These are phyloP conservation scores for Gerris lacustris DNA, from an alignment of 2,888 invertebrate genomes.

Conservation along the genomic window DNA sequence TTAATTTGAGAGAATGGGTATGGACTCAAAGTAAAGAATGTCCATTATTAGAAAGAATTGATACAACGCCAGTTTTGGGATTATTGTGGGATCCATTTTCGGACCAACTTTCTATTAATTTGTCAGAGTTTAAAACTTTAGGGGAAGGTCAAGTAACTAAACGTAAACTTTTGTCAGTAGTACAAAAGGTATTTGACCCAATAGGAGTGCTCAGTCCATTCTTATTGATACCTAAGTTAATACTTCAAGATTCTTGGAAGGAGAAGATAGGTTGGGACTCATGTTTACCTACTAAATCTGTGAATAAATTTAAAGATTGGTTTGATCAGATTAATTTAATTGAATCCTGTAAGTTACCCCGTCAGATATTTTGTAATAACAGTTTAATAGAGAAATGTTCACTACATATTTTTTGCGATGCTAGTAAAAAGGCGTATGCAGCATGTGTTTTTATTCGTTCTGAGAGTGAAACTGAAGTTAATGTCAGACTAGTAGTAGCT, in stretches of 20 bases:
- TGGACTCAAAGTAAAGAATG: not conserved
- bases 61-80: not conserved
- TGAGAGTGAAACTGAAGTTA: too few relatives aligned
- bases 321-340: too few relatives aligned
- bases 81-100: not conserved
- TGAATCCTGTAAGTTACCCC: too few relatives aligned
- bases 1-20: constrained; percentile 17
- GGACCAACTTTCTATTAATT: not conserved
- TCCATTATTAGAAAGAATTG: not conserved
- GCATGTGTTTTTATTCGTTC: constrained; percentile 16
- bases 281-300: not conserved
- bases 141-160: not conserved
- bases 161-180: constrained; percentile 10
- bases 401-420: too few relatives aligned
- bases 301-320: constrained; percentile 18
- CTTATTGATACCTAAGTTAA: constrained; percentile 13
- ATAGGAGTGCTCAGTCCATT: constrained; percentile 6
- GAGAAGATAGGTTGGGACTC: constrained; percentile 14
- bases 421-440: constrained; percentile 17
- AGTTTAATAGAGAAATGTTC: too few relatives aligned
- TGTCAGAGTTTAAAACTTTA: constrained; percentile 11
- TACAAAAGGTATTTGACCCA: constrained; percentile 14
- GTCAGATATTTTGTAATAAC: too few relatives aligned
- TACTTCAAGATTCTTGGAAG: constrained; percentile 18
- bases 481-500: not conserved